These are phyloP conservation scores for Epiblema foenella DNA, from an alignment of 2,888 invertebrate genomes.

Conservation along the genomic window DNA sequence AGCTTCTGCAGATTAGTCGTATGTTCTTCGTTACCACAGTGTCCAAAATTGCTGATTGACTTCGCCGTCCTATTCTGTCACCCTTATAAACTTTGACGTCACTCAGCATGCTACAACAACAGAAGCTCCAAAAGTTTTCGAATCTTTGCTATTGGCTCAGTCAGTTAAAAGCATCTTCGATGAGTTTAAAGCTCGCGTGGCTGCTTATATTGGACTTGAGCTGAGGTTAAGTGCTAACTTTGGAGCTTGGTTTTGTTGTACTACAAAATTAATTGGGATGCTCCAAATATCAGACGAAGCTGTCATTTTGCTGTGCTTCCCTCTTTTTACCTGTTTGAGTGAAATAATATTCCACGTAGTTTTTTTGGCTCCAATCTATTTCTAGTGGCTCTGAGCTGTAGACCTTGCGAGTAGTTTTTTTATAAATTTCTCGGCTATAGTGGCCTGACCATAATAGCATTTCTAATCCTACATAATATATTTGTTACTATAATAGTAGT, in stretches of 20 bases:
- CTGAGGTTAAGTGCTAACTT: background rate
- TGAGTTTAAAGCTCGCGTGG: slow-evolving; percentile 4
- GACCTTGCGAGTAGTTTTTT: too few species aligned
- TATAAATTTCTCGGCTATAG: too few species aligned
- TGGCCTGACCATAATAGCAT: background rate
- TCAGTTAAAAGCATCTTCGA: slow-evolving; percentile 27
- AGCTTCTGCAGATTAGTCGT: too few species aligned
- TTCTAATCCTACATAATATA: background rate
- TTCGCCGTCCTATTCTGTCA: background rate
- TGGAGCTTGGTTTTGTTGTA: background rate
- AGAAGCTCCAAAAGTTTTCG: slow-evolving; percentile 1
- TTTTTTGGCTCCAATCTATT: too few species aligned
- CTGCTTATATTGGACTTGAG: slow-evolving; percentile 6
- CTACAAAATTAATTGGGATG: too few species aligned
- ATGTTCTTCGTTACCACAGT: background rate
- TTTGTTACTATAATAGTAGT: background rate
- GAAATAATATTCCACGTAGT: too few species aligned
- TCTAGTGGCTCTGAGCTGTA: too few species aligned
- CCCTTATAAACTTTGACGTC: slow-evolving; percentile 20
- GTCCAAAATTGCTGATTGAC: background rate
- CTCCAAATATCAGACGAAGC: too few species aligned
- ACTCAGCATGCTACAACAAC: slow-evolving; percentile 26
- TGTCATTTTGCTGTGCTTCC: too few species aligned
- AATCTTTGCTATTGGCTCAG: slow-evolving; percentile 27
- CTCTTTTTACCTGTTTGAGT: too few species aligned